phyloP scores from a whole-genome alignment of 2,888 invertebrate species.

The Oithona nana region DNA sequence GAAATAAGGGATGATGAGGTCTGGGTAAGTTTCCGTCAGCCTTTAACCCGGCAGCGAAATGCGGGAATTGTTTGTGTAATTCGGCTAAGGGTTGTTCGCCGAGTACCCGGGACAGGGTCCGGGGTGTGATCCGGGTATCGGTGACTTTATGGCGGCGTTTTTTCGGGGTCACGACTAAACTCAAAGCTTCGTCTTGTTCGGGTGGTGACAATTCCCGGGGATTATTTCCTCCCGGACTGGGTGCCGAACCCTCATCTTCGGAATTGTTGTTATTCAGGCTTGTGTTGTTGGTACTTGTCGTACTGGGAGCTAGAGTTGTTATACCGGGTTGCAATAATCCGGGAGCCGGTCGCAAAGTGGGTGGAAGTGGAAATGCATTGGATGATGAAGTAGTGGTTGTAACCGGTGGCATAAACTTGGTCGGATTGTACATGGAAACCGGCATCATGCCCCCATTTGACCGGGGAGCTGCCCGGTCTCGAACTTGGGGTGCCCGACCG shows the following conservation, averaged over 20 bases:
- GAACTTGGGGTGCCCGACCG: conserved; percentile 15
- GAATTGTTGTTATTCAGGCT: background rate
- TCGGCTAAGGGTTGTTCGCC: conserved; percentile 48
- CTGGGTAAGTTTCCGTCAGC: background rate
- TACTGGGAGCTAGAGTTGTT: background rate
- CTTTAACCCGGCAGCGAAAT: background rate
- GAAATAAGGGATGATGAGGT: conserved; percentile 21
- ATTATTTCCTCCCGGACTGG: background rate
- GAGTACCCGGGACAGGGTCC: conserved; percentile 67
- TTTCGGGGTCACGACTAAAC: conserved; percentile 81
- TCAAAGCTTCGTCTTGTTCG: conserved; percentile 65
- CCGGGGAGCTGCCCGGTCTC: conserved; percentile 19
- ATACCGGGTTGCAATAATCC: background rate
- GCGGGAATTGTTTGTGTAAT: conserved; percentile 8
- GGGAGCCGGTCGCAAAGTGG: conserved; percentile 1
- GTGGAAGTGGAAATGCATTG: conserved; percentile 1
- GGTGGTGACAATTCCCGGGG: conserved; percentile 24
- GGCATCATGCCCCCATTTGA: conserved; percentile 17
- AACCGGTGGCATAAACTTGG: conserved; percentile 6
- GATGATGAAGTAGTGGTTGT: conserved; percentile 5
- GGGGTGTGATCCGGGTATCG: conserved; percentile 72
- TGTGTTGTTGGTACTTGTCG: background rate
- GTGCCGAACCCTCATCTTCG: background rate
- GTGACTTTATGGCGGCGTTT: conserved; percentile 93
- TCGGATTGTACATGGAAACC: conserved; percentile 22